Evolutionary conservation across 37 sponge, comb jelly and placozoan species (phyloP), one percentile per base, ranked within the genome.

Genomic region (Chondrilla cf. caribensis): DNA sequence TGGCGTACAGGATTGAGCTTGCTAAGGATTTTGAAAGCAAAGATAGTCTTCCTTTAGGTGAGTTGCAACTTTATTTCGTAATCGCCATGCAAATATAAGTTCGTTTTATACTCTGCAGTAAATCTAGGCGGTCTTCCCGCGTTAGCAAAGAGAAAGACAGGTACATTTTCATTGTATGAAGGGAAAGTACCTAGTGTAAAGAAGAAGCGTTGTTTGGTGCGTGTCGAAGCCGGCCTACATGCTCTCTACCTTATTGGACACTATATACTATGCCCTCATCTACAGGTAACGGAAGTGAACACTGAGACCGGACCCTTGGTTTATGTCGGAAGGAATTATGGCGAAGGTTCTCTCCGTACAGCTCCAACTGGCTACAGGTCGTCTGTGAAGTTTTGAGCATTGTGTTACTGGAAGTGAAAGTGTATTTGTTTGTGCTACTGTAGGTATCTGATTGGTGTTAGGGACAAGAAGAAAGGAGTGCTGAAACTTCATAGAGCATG

Each of bases 401-500:
- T n/a, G n/a, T n/a, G n/a, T n/a, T n/a, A n/a, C n/a, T n/a, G n/a
- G n/a, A n/a, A n/a, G n/a, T n/a, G n/a, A n/a, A n/a, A n/a, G n/a
- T n/a, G n/a, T n/a, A n/a, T n/a, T n/a, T n/a, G n/a, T n/a, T 54
- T 54, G 57, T 54, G 57, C 17, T 17, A 31, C 31, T 67, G 7
- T 33, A 67, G 68, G 1, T 67, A 67, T 4, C 68, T 67, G 35
- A 32, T 67, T 67, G 68, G 68, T 7, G 32, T 67, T 1, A 67
- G 68, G 33, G 28, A 67, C 68, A 67, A 67, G 68, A 67, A 67
- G 68, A 29, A 67, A 29, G 68, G 68, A 67, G 35, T 33, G 28
- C 31, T 67, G 26, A 67, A 17, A 3, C 68, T 67, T 28, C 68
- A 67, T 29, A 67, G 35, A 67, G 68, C 68, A 26, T 18, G 35